Base-by-base conservation (phyloP, 2,113 vertebrate genomes). In the Hippocampus zosterae region DNA sequence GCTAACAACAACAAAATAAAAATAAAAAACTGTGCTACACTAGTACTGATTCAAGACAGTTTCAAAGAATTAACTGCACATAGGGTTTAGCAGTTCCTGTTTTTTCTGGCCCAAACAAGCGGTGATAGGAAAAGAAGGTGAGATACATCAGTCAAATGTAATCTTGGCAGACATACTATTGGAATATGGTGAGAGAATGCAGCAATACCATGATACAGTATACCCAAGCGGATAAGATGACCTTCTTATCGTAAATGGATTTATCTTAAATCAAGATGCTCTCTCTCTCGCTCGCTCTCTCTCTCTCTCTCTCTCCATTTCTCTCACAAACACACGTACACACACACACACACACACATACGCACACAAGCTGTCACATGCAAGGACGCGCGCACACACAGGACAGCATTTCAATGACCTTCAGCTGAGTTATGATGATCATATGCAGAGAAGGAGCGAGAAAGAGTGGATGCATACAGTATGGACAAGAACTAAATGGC, bases 331-430 rank as follows among this genome's bases (percentile, higher is more conserved):
- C 41, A 53, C 13, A 66, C 7, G 61, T 16, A 59, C 19, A 15
- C 56, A 61, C n/a, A 66, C 44, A 37, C 33, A 37, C 33, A 73
- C 37, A 68, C 16, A 77, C 62, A 61, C 53, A 62, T 19, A 55
- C 53, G 3, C 18, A 46, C 46, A 63, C 13, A 70, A 5, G 5
- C 33, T 33, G 33, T 33, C 9, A 7, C 13, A 44, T 10, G 10
- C 46, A 50, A 50, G 46, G 46, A 70, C 33, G 33, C 33, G 5
- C 33, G 33, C 33, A 6, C 33, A 33, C 16, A n/a, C 50, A 61
- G 37, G 46, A 42, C 62, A 29, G 64, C 46, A 46, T 23, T n/a
- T 33, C 11, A 72, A 68, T 79, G 81, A 82, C 81, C 81, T 86
- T 82, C 72, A 75, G 18, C 50, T 8, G 60, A 70, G 68, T 75